Conservation (phyloP, 2,797 vertebrate genomes). For the Enteromius argenteus region DNA sequence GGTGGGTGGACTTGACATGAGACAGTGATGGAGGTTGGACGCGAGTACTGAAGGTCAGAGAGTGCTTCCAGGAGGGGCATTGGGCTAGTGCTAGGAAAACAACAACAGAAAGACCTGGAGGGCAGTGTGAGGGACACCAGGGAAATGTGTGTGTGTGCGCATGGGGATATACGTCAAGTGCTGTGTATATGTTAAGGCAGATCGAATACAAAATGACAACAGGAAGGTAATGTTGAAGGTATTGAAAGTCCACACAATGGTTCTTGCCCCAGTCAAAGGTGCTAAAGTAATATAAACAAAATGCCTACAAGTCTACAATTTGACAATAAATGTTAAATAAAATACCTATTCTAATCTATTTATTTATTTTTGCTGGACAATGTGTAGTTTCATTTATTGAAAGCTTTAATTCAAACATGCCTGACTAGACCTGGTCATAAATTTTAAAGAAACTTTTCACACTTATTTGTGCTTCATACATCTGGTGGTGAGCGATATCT, state of each 20-base stretch:
- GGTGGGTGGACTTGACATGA: conserved; percentile 48
- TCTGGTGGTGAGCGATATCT: conserved; percentile 4
- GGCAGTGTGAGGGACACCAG: conserved; percentile 26
- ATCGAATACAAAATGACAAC: conserved; percentile 51
- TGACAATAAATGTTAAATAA: not conserved
- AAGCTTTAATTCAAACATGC: not conserved
- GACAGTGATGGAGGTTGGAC: conserved; percentile 50
- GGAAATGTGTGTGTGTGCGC: conserved; percentile 4
- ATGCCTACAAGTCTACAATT: not conserved
- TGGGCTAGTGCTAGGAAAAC: conserved; percentile 34
- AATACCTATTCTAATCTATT: not conserved
- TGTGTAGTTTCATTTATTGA: not conserved
- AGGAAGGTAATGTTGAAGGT: conserved; percentile 38
- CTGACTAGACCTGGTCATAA: not conserved
- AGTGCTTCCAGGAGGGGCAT: conserved; percentile 43
- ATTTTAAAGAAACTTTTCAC: conserved; percentile 1
- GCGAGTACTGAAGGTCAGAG: conserved; percentile 56
- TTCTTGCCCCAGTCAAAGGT: conserved; percentile 10
- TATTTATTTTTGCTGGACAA: not conserved
- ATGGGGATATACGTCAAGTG: not conserved
- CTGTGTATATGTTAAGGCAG: conserved; percentile 51
- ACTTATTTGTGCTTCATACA: conserved; percentile 12
- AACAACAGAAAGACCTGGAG: conserved; percentile 45
- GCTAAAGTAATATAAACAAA: not conserved
- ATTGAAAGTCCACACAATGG: conserved; percentile 21